Evolutionary conservation across 2,113 vertebrate species (phyloP).

Genomic region (Pontoporia blainvillei): DNA sequence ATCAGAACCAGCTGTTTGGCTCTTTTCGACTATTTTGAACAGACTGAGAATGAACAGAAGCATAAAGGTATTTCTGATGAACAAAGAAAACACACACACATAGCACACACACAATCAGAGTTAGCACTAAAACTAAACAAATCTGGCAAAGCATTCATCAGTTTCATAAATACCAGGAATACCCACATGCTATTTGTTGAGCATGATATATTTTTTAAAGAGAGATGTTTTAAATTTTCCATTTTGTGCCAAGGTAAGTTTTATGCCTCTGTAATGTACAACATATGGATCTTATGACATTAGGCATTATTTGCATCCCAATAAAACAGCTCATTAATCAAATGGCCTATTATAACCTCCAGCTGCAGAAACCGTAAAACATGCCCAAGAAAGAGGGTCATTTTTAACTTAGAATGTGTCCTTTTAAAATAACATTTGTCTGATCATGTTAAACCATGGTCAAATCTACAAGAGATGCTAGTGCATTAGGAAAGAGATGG

Average conservation of each 20-base stretch:
- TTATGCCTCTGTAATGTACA: constrained; percentile 79
- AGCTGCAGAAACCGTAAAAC: constrained; percentile 69
- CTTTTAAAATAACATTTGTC: constrained; percentile 58
- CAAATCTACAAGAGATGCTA: constrained; percentile 3
- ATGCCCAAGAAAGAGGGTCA: constrained; percentile 52
- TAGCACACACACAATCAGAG: constrained; percentile 18
- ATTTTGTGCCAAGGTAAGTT: constrained; percentile 77
- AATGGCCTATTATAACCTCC: constrained; percentile 65
- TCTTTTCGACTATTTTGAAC: neutral
- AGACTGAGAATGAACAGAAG: constrained; percentile 33
- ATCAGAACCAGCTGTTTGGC: constrained; percentile 50
- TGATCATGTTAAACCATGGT: constrained; percentile 62
- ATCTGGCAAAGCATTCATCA: constrained; percentile 71
- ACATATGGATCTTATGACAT: constrained; percentile 78
- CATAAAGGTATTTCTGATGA: constrained; percentile 36
- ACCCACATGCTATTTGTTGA: constrained; percentile 52
- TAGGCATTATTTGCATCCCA: constrained; percentile 79
- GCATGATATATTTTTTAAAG: constrained; percentile 72
- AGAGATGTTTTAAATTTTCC: constrained; percentile 78
- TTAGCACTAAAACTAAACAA: constrained; percentile 70
- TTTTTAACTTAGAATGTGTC: constrained; percentile 65
- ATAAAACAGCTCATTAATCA: constrained; percentile 84
- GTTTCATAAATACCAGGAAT: constrained; percentile 72
- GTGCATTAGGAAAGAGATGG: neutral
- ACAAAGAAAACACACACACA: constrained; percentile 22